Evolutionary conservation across 2,888 invertebrate genomes (phyloP), one percentile per base, ranked within the genome.

Genomic region (Fissipunctia ypsillon): DNA sequence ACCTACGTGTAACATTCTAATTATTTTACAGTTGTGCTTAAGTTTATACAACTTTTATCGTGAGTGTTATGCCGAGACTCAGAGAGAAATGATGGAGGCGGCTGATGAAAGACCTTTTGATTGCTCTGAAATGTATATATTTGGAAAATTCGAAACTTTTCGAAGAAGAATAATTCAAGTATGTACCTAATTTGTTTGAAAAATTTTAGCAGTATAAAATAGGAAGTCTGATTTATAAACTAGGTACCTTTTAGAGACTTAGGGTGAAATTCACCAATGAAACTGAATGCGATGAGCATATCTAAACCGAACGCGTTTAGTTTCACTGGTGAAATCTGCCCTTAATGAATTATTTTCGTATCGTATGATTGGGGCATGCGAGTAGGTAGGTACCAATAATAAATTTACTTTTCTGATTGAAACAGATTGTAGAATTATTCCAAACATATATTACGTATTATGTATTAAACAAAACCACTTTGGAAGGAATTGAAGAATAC

Each of bases 51-150:
- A 88, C 65, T 96, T 96, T 81, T 96, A 96, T 76, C 94, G 96
- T 31, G 94, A 94, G 69, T 96, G 96, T 78, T 97, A 96, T 78
- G 91, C 91, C 56, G 96, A 96, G 83, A 98, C 98, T 25, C 97
- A 98, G 86, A 96, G 97, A 80, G 97, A 97, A 90, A 97, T 98
- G 96, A 97, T 96, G 84, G 97, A 97, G 81, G 97, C 97, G 67
- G 96, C 97, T 0, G 97, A 97, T 67, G 98, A 98, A 89, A 97
- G 97, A 71, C 97, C 97, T 0, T 98, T 99, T 92, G 97, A 98
- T 89, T 98, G 98, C 88, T 99, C 99, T 0, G 98, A 98, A 91
- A 98, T 98, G 97, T 98, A 98, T 90, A 98, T 99, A 83, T 99
- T 99, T 91, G 98, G 98, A 38, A 98, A 99, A 94, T 98, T 99